phyloP scores from a whole-genome alignment of 2,888 invertebrate genomes.

The Ommatoiulus sabulosus region DNA sequence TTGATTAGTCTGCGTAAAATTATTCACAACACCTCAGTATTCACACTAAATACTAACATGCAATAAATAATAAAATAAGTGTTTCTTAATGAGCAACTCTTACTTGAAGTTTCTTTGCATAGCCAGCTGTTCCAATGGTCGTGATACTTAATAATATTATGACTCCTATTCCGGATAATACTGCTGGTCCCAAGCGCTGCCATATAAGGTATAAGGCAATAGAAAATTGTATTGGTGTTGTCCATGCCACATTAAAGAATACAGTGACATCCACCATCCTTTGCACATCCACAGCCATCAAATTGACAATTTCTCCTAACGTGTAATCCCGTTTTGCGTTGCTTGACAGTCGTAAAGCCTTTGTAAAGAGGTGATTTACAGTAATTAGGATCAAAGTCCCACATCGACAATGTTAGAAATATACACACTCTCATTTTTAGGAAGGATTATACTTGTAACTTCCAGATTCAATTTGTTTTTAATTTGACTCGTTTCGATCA shows the following conservation, averaged over 20 bases:
- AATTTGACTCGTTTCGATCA: too few species aligned
- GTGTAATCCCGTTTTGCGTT: conserved; percentile 68
- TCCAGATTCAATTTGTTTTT: too few species aligned
- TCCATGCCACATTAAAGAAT: conserved; percentile 65
- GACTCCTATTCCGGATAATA: conserved; percentile 69
- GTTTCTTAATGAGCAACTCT: neutral
- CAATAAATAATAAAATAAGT: neutral
- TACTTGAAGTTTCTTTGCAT: conserved; percentile 57
- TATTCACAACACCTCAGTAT: conserved; percentile 49
- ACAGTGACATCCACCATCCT: conserved; percentile 66
- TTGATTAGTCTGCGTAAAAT: conserved; percentile 54
- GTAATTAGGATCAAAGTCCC: too few species aligned
- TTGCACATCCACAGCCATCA: conserved; percentile 70
- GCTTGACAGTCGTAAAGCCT: conserved; percentile 69
- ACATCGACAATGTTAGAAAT: too few species aligned
- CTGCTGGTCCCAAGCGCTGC: conserved; percentile 69
- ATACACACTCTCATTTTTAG: too few species aligned
- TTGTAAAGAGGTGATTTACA: conserved; percentile 50
- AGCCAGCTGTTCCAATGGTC: conserved; percentile 55
- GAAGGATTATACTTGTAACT: too few species aligned
- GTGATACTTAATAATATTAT: conserved; percentile 68
- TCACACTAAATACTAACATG: neutral
- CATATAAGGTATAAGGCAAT: conserved; percentile 66
- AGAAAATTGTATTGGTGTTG: conserved; percentile 63
- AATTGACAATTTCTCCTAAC: conserved; percentile 71